These are phyloP conservation scores for Mizuhopecten yessoensis DNA, from an alignment of 1,140 invertebrate genomes.

Conservation along the genomic window DNA sequence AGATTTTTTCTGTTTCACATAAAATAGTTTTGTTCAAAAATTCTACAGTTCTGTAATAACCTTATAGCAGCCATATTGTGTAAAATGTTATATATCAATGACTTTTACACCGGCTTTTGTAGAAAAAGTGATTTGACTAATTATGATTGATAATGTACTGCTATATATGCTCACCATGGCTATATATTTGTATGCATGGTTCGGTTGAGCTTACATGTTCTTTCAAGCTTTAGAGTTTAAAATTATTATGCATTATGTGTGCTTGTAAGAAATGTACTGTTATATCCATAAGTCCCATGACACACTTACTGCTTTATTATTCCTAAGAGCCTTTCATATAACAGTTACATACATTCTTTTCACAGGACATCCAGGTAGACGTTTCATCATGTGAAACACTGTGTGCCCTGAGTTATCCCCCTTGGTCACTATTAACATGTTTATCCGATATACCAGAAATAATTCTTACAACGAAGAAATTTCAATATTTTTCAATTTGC, in stretches of 20 bases:
- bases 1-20: neutral
- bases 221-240: neutral
- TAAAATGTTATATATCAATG: neutral
- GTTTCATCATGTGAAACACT: conserved; percentile 1
- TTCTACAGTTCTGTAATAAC: no score
- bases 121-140: neutral
- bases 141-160: no score
- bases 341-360: neutral
- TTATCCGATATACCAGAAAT: neutral
- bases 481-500: no score
- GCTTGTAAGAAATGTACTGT: no score
- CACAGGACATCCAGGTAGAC: conserved; percentile 36
- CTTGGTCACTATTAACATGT: neutral
- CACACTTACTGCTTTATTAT: no score
- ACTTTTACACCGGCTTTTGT: neutral
- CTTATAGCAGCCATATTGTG: neutral
- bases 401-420: neutral
- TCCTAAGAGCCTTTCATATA: neutral
- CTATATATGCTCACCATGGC: no score
- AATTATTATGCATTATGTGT: no score
- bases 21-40: neutral
- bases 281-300: no score
- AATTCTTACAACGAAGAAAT: no score
- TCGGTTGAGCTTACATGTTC: neutral
- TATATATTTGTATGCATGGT: neutral